Base-by-base conservation (phyloP, 2,113 vertebrate species). In the Lycocorax pyrrhopterus region DNA sequence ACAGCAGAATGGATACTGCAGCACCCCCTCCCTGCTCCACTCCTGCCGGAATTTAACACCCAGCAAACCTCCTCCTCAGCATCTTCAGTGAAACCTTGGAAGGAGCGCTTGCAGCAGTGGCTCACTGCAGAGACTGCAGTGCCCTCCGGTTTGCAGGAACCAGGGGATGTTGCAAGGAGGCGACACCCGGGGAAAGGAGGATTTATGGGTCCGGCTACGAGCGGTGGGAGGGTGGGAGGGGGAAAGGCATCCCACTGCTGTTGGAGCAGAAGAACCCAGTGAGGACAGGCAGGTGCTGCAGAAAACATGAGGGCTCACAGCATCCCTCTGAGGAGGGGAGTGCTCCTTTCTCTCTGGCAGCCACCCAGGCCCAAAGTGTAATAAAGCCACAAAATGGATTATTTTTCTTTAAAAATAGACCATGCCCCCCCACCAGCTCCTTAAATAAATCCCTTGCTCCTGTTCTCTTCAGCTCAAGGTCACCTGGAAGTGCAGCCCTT, bases 341-440 rank as follows among this genome's bases (percentile, higher is more conserved):
- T 0, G 0, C 53, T 75, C 35, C 47, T 49, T 89, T 66, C 64
- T 18, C 60, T 68, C 73, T 68, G 94, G 87, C 71, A 90, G 39
- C 44, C 53, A 56, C 11, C 72, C 79, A 79, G 37, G 16, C 41
- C 52, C 64, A n/a, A 84, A 81, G 32, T 60, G 41, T 41, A 87
- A 87, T 66, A 89, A 86, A 92, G 20, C 35, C 67, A 46, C 16
- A 0, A 78, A 84, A 94, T 43, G 6, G 64, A 90, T 88, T 81
- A 2, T 84, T 93, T 88, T 89, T 51, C 66, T 84, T 92, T 87
- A 79, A 90, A 97, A 94, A 96, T 95, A 84, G 83, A 87, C 37
- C 60, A 30, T 23, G 12, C 4, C 4, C 12, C 62, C 43, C 55
- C 27, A 16, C 11, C 5, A 17, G 25, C 27, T 91, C 94, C 58